Evolutionary conservation across 1,140 invertebrate species (phyloP).

Genomic region (Ditylenchus dipsaci): DNA sequence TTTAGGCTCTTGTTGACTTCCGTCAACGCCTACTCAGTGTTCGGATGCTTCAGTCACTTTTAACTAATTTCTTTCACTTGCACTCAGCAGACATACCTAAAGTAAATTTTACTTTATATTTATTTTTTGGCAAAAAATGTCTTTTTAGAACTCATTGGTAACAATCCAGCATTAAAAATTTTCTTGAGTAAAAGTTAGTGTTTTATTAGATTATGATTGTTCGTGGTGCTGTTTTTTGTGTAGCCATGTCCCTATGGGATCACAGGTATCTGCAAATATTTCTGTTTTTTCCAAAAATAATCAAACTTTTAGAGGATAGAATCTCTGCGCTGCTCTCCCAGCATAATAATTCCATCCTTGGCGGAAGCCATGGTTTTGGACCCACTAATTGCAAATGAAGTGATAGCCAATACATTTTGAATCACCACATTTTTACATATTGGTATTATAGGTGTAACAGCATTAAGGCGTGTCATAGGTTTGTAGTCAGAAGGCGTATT

Average conservation of each 20-base stretch:
- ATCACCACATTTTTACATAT: neutral
- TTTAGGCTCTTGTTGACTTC: neutral
- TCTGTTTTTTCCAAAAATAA: neutral
- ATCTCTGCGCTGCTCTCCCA: conserved; percentile 18
- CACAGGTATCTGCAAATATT: conserved; percentile 10
- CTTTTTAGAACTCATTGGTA: no score
- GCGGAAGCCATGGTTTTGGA: conserved; percentile 23
- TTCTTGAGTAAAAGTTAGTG: neutral
- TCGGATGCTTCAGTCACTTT: neutral
- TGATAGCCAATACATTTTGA: neutral
- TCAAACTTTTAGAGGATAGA: conserved; percentile 15
- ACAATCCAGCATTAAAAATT: neutral
- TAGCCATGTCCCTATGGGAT: conserved; percentile 10
- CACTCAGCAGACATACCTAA: neutral
- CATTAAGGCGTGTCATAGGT: no score
- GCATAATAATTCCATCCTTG: conserved; percentile 15
- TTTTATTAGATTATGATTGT: conserved; percentile 3
- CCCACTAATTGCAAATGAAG: conserved; percentile 13
- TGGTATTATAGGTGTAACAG: no score
- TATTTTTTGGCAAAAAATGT: no score
- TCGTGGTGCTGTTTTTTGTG: conserved; percentile 21
- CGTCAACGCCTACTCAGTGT: conserved; percentile 5
- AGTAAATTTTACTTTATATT: neutral
- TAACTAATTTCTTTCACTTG: neutral
- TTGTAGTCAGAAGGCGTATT: no score